Percentiles rank a stretch among this genome's conserved stretches.
phyloP scores from a whole-genome alignment of 2,888 invertebrate species.

The Napeogenes inachia region DNA sequence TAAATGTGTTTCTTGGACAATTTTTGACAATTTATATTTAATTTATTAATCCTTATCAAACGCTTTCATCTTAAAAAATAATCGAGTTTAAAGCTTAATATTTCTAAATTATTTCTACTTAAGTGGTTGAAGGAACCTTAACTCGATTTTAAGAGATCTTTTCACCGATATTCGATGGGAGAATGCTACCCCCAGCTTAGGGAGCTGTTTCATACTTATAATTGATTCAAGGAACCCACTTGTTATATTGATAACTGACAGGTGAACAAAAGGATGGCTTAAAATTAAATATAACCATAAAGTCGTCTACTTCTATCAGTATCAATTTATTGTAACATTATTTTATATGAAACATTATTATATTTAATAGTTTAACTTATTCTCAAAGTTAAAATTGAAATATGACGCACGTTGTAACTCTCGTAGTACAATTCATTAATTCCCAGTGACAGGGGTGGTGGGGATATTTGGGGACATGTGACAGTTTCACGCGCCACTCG shows the following conservation, averaged over 20 bases:
- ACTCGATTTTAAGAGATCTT: conserved; percentile 1
- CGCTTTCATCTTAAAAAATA: background rate
- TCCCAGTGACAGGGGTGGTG: conserved; percentile 29
- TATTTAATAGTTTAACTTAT: background rate
- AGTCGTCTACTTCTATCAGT: background rate
- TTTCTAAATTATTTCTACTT: background rate
- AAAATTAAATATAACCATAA: background rate
- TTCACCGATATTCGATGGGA: background rate
- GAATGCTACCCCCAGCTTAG: background rate
- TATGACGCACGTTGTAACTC: background rate
- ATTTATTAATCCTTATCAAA: too few relatives aligned
- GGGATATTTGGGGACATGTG: conserved; percentile 54
- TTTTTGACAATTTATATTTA: too few relatives aligned
- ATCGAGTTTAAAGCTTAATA: background rate
- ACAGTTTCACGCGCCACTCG: conserved; percentile 66
- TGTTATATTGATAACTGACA: background rate
- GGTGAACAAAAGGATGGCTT: background rate
- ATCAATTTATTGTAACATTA: background rate
- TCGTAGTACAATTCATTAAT: conserved; percentile 21
- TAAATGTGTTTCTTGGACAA: background rate
- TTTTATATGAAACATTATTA: too few relatives aligned
- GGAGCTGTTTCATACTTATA: conserved; percentile 1
- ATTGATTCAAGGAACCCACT: background rate
- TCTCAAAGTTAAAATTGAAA: background rate
- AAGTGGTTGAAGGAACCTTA: conserved; percentile 1